Base-by-base conservation (phyloP, 2,113 vertebrate species). In the Anthoscopus minutus region DNA sequence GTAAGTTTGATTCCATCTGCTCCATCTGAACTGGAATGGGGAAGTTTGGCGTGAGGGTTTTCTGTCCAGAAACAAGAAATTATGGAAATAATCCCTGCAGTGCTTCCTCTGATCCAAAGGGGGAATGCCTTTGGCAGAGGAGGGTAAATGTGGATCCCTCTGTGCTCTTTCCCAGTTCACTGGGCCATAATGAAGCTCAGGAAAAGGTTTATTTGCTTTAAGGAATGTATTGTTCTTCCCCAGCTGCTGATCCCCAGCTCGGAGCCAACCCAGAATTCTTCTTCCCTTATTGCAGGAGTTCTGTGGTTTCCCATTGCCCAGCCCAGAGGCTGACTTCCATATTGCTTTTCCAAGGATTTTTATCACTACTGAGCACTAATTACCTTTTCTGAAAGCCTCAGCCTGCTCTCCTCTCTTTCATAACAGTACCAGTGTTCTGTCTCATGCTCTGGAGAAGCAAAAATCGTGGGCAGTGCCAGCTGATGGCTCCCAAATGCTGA, bases 331-430 rank as follows among this genome's bases (percentile, higher is more conserved):
- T 42, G 37, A 33, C 22, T 64, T 50, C 25, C 30, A 0, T 10
- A 2, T 23, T 33, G 28, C 3, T 28, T 28, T 10, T 15, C 14
- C 1, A 3, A 50, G 38, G 56, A 7, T 50, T 90, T 89, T 81
- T 23, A 1, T 61, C n/a, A 58, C 8, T 30, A 0, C 2, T 2
- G 3, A 9, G 35, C 4, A 2, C 10, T 15, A 23, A 35, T 44
- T 17, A 6, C 30, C 42, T 62, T 8, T 2, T 16, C 18, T 60
- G 62, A 5, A 42, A 31, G 44, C 27, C 83, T 15, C 40, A 77
- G 33, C 27, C 44, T 83, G 33, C 19, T 77, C n/a, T 78, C 16
- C n/a, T 28, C 37, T 28, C 13, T 33, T 4, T 15, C 5, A 3
- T 5, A 6, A 1, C 25, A 33, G 24, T 1, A 11, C 1, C 8